Evolutionary conservation across 2,113 vertebrate species (phyloP), one percentile per base, ranked within the genome.

Genomic region (Oryzias curvinotus): DNA sequence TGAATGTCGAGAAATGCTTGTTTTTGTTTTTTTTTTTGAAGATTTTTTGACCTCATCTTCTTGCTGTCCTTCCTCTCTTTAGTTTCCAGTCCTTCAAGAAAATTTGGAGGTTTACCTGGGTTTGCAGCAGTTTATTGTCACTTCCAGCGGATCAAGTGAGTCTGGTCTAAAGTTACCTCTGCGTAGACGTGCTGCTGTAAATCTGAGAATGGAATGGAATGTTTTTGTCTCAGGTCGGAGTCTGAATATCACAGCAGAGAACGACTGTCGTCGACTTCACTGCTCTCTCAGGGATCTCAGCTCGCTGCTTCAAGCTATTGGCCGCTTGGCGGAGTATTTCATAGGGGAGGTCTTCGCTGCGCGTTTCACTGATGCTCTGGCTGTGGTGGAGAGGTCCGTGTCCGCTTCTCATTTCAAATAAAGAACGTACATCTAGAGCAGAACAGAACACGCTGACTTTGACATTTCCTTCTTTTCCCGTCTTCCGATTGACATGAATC

Each of bases 41-140:
- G 3, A 46, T 3, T 46, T 7, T 46, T 15, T 46, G 17, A 17
- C 18, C 47, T 48, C 6, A 18, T 17, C 7, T 65, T 62, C 13
- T 62, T 58, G 18, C 16, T 49, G n/a, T 62, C 41, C 7, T 48
- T 50, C 82, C 45, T 88, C 54, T 90, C 30, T 87, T 28, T 71
- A 99, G 97, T 99, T 96, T 71, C 95, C 96, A 16, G 94, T 98
- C 75, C 95, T 99, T 65, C 96, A 96, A 85, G 97, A 98, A 65
- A 97, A 99, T 84, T 78, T 99, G 86, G 96, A 98, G 19, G 93
- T 99, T 23, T 99, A 99, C 68, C 90, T 99, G 78, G 97, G 97
- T 57, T 91, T 99, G 68, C 96, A 95, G 87, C 97, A 98, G 88
- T 99, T 95, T 21, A 88, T 99, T 55, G 93, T 96, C 66, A 94